These are phyloP conservation scores for Bungarus multicinctus DNA, from an alignment of 2,113 vertebrate genomes.

Conservation along the genomic window DNA sequence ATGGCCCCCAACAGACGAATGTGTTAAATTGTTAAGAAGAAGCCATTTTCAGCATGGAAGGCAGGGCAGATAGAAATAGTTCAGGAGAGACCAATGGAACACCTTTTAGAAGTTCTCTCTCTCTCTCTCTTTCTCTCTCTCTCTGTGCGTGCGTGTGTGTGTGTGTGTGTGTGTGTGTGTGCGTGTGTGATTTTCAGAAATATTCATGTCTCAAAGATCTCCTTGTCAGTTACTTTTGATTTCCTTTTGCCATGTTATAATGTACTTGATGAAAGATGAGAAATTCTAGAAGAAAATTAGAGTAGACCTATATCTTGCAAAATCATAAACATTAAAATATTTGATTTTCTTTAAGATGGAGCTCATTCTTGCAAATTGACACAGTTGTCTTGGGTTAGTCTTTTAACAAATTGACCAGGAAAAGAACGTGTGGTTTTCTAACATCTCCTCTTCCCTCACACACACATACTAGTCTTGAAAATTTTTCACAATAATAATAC, in stretches of 20 bases:
- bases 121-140: too few relatives aligned
- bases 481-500: constrained; percentile 82
- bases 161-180: too few relatives aligned
- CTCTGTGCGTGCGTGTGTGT: too few relatives aligned
- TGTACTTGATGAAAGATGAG: constrained; percentile 76
- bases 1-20: background rate
- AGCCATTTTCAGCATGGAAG: background rate
- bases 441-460: constrained; percentile 72
- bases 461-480: constrained; percentile 77
- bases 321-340: constrained; percentile 86
- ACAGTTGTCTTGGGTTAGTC: constrained; percentile 69
- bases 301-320: constrained; percentile 80
- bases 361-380: constrained; percentile 80
- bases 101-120: background rate
- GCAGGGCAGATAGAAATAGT: background rate
- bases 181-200: background rate
- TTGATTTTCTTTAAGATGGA: constrained; percentile 77
- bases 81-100: background rate
- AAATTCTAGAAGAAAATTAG: constrained; percentile 85
- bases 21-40: background rate
- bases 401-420: constrained; percentile 79
- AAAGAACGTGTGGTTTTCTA: constrained; percentile 82
- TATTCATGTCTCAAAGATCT: background rate
- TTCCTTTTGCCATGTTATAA: background rate
- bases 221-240: background rate